Base-by-base conservation (phyloP, 2,113 vertebrate genomes). In the Boleophthalmus pectinirostris region DNA sequence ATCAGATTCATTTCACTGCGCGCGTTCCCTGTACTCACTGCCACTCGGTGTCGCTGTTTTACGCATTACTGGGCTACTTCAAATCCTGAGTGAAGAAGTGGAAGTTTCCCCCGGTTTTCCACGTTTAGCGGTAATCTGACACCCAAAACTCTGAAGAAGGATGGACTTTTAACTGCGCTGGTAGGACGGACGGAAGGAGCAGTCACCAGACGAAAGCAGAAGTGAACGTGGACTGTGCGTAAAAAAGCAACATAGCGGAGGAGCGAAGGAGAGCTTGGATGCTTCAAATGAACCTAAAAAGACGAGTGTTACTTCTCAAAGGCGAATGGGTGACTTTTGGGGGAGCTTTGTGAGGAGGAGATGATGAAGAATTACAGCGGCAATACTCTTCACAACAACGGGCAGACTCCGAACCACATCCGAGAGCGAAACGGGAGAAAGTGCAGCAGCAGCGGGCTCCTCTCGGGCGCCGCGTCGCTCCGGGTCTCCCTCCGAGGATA, bases 401-500 rank as follows among this genome's bases (percentile, higher is more conserved):
- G 80, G 77, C 90, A 90, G 81, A 93, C 87, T 88, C 81, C 93
- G 73, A 91, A 94, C 87, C 94, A 93, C 86, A 79, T 70, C 70
- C 81, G 88, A 85, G 83, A 92, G 64, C 79, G 92, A 68, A 91
- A 88, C 91, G 82, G 85, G 90, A 89, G 86, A 82, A 92, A 85
- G 84, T 78, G 74, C 80, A 54, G 12, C 56, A 16, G 58, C 58
- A 8, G 90, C 87, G 61, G 61, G 61, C 86, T 90, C 45, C 82
- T 94, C 60, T 91, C 93, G 15, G 53, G 54, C 16, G 82, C 85
- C 47, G 60, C 94, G 0, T 90, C 94, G 81, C 82, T 94, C 73
- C 93, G 94, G 57, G 88, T 94, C 66, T 95, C 97, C 35, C 92
- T 97, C 79, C 95, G 96, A 70, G 95, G 96, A 81, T 98, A 98